phyloP scores from a whole-genome alignment of 1,140 invertebrate genomes.

The Pseudomyrmex pallidus region DNA sequence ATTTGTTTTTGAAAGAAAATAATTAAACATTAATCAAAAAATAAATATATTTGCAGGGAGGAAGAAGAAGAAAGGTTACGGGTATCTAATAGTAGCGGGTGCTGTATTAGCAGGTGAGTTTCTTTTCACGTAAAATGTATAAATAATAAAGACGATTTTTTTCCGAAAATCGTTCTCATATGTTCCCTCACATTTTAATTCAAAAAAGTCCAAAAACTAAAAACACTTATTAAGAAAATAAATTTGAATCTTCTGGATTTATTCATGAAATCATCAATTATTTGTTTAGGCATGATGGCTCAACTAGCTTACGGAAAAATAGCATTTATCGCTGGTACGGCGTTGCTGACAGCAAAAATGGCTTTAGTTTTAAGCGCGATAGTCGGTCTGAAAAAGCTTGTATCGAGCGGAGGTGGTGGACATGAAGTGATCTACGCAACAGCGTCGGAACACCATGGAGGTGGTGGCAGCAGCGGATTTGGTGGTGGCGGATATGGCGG shows the following conservation, averaged over 20 bases:
- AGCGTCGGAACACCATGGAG: constrained; percentile 81
- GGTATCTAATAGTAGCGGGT: constrained; percentile 87
- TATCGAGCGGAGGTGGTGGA: constrained; percentile 85
- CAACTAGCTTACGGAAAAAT: constrained; percentile 89
- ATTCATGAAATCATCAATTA: constrained; percentile 13
- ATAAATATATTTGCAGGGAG: constrained; percentile 77
- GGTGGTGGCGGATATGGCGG: constrained; percentile 79
- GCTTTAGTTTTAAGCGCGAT: constrained; percentile 88
- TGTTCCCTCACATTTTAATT: constrained; percentile 7
- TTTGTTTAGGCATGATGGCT: constrained; percentile 85
- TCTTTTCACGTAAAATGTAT: background rate
- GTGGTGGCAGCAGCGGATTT: constrained; percentile 79
- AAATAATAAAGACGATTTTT: background rate
- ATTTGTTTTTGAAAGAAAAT: background rate
- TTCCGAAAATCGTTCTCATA: background rate
- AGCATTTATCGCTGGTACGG: constrained; percentile 88
- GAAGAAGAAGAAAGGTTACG: constrained; percentile 84
- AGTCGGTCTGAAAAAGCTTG: constrained; percentile 88
- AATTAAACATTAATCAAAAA: background rate
- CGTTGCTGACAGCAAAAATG: constrained; percentile 89
- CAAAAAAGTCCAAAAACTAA: background rate
- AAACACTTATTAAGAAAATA: background rate
- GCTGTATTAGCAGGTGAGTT: constrained; percentile 87
- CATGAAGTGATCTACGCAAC: constrained; percentile 87
- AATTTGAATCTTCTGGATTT: background rate